Evolutionary conservation across 2,113 vertebrate species (phyloP), one percentile per base, ranked within the genome.

Genomic region (Nycticorax nycticorax): DNA sequence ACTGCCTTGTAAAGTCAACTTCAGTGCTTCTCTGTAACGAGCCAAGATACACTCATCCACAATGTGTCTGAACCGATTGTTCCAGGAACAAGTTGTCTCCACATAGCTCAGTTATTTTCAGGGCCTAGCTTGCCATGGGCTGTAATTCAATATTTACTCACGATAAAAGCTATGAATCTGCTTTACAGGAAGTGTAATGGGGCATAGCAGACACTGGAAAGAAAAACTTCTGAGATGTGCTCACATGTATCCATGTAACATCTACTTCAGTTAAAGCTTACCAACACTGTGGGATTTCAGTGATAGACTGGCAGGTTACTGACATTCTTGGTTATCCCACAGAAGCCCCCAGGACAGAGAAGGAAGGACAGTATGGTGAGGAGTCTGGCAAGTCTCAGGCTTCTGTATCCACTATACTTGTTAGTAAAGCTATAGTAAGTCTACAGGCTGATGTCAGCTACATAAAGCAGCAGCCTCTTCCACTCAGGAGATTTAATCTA

Each of bases 1-100:
- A 76, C 83, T 97, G 88, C 95, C 97, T 97, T 96, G 92, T 96
- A 96, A 97, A 97, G 94, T 95, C 92, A 97, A 85, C 91, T 82
- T 72, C 88, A 95, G 83, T 60, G 53, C 53, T 93, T 76, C 45
- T 75, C 73, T 26, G 6, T 45, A 73, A 76, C 9, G 12, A 93
- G 92, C 91, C 94, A 96, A 95, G 63, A 97, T 72, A 91, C 57
- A 85, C 84, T 92, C 87, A 92, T 19, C 85, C 85, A 85, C 4
- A 4, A 71, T 93, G 81, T 88, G 92, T 88, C 92, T 93, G 85
- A 93, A 88, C 50, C 43, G 30, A 76, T 73, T 91, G 93, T 92
- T 96, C 91, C 80, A 95, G 86, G 74, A 95, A 96, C 69, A 92
- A 91, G 53, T 14, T 92, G 77, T 93, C 84, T 94, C 66, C 5